Conservation (phyloP, 2,797 vertebrate genomes). For the Parauchenoglanis ngamensis region DNA sequence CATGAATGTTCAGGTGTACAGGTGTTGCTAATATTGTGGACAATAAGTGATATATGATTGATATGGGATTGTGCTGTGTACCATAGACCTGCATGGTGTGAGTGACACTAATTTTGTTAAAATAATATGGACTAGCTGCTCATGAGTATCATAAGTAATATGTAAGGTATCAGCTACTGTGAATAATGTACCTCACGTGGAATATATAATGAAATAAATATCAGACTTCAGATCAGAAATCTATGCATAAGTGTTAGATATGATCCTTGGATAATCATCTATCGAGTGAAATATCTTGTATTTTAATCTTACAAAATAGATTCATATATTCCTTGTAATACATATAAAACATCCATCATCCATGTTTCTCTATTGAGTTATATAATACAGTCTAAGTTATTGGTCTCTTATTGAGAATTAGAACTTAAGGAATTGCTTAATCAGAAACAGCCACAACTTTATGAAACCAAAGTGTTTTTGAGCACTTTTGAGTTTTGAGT, state of each 20-base stretch:
- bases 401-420: background rate
- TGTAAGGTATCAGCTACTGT: background rate
- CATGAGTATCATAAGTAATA: background rate
- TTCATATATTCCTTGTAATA: background rate
- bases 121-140: background rate
- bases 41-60: background rate
- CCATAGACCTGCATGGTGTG: background rate
- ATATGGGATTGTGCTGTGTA: background rate
- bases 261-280: background rate
- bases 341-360: background rate
- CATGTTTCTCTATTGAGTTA: background rate
- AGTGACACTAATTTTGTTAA: background rate
- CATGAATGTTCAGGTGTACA: background rate
- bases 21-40: background rate
- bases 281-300: background rate
- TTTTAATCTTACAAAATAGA: background rate
- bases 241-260: background rate
- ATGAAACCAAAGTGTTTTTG: background rate
- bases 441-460: background rate
- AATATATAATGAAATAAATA: too few relatives aligned
- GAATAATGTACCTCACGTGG: background rate
- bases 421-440: background rate
- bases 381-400: background rate
- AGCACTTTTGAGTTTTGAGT: background rate
- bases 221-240: background rate